Evolutionary conservation across 1,140 invertebrate species (phyloP).

Genomic region (Camponotus floridanus): DNA sequence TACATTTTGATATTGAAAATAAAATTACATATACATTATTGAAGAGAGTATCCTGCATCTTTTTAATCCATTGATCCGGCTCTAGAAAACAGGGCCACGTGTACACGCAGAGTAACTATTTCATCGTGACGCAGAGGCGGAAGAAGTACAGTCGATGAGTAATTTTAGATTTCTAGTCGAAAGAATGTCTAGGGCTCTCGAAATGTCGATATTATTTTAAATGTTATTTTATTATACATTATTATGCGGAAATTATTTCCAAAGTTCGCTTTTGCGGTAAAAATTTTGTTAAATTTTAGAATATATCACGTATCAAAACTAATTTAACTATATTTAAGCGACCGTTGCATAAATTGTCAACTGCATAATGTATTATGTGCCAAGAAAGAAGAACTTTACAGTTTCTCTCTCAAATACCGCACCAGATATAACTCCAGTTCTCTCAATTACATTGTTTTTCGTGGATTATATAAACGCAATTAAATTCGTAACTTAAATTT

Average conservation of each 20-base stretch:
- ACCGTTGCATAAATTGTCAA: too few relatives aligned
- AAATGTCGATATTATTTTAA: constrained; percentile 6
- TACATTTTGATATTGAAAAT: background rate
- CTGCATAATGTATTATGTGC: too few relatives aligned
- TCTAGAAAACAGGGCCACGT: constrained; percentile 10
- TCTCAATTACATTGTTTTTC: background rate
- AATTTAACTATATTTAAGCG: too few relatives aligned
- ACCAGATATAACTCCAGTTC: background rate
- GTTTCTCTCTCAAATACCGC: constrained; percentile 8
- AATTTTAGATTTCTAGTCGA: constrained; percentile 62
- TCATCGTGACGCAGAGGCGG: constrained; percentile 32
- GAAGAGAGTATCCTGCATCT: background rate
- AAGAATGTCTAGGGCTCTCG: constrained; percentile 46
- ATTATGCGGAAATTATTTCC: background rate
- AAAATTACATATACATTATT: background rate
- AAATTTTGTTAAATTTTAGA: too few relatives aligned
- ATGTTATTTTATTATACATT: constrained; percentile 4
- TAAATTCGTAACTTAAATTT: background rate
- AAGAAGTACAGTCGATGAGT: constrained; percentile 41
- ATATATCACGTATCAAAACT: too few relatives aligned
- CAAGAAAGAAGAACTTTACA: too few relatives aligned
- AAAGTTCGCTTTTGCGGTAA: background rate
- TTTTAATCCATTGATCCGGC: constrained; percentile 12
- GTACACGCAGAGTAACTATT: constrained; percentile 7
- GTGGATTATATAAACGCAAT: background rate